phyloP scores from a whole-genome alignment of 2,888 invertebrate genomes.

The Aquatica leii region DNA sequence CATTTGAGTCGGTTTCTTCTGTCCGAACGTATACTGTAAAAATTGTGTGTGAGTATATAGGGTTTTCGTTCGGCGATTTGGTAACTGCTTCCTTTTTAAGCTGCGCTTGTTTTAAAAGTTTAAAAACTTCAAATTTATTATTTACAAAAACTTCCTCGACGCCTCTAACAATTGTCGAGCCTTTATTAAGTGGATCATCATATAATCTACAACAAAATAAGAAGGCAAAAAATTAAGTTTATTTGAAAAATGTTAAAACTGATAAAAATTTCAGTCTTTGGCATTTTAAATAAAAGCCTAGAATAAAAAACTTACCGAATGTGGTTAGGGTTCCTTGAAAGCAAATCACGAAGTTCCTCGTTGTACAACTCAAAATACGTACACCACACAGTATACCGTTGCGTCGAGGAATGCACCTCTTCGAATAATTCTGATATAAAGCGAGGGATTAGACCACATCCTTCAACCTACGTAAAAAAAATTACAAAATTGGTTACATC shows the following conservation, averaged over 20 bases:
- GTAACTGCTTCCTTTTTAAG: conserved; percentile 88
- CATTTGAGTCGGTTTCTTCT: conserved; percentile 87
- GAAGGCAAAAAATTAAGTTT: no score
- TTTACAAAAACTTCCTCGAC: conserved; percentile 91
- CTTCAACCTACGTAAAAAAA: conserved; percentile 72
- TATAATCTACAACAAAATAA: conserved; percentile 67
- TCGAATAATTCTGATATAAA: conserved; percentile 91
- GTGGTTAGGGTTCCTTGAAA: no score
- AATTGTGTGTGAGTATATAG: conserved; percentile 95
- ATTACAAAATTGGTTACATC: neutral
- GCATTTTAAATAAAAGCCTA: no score
- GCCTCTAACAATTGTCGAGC: conserved; percentile 90
- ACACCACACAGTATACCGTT: conserved; percentile 89
- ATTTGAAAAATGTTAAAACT: no score
- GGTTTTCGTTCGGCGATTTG: conserved; percentile 93
- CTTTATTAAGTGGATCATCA: conserved; percentile 82
- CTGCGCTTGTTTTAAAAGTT: conserved; percentile 86
- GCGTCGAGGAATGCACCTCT: conserved; percentile 72
- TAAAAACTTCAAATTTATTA: conserved; percentile 87
- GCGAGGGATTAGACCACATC: conserved; percentile 91
- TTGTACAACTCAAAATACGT: conserved; percentile 96
- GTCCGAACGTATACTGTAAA: conserved; percentile 94
- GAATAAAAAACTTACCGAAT: no score
- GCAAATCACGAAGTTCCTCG: conserved; percentile 93
- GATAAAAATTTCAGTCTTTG: no score